These are phyloP conservation scores for Watsonalla binaria DNA, from an alignment of 2,888 invertebrate species.

Conservation along the genomic window DNA sequence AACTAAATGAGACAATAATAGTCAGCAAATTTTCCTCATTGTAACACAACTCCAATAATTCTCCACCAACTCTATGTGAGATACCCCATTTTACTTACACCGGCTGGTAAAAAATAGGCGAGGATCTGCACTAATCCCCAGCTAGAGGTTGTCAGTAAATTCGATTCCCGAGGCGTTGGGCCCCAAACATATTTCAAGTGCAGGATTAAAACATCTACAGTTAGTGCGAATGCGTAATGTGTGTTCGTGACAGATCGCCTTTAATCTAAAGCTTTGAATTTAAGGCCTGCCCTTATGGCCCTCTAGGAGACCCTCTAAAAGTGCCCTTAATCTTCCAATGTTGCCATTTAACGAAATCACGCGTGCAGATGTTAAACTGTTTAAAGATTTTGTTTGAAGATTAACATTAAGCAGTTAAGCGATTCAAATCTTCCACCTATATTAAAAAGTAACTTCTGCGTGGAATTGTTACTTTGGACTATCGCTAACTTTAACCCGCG, in stretches of 20 bases:
- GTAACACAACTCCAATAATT: too few species aligned
- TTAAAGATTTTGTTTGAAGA: conserved; percentile 12
- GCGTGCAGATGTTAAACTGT: conserved; percentile 33
- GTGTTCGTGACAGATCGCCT: conserved; percentile 67
- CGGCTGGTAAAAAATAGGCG: conserved; percentile 38
- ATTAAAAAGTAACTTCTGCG: too few species aligned
- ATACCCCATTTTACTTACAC: conserved; percentile 21
- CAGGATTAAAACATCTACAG: conserved; percentile 68
- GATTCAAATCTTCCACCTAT: too few species aligned
- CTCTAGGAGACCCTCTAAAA: conserved; percentile 22
- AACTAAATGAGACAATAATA: too few species aligned
- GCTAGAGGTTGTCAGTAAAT: conserved; percentile 55
- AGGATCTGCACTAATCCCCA: conserved; percentile 54
- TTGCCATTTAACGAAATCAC: conserved; percentile 42
- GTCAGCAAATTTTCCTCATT: too few species aligned
- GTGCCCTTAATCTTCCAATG: conserved; percentile 56
- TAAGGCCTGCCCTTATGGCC: conserved; percentile 52
- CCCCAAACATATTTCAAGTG: conserved; percentile 72
- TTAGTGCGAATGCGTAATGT: conserved; percentile 68
- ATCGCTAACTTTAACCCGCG: too few species aligned
- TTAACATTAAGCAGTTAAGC: not conserved
- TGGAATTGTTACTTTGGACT: too few species aligned
- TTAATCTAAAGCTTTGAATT: conserved; percentile 64
- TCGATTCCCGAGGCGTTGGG: conserved; percentile 19
- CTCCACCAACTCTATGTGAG: conserved; percentile 25